Conservation (phyloP, 2,113 vertebrate species). For the rabbit (Oryctolagus cuniculus) region mOryCun1.1 NC_091433.1:13930501-13931000, state of each 20-base stretch:
- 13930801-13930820: not conserved
- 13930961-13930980: slow-evolving; percentile 26
- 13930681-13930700: too few species aligned
- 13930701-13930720: too few species aligned
- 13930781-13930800: not conserved
- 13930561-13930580: not conserved
- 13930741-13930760: not conserved
- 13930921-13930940: not conserved
- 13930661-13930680: slow-evolving; percentile 7
- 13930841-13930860: not conserved
- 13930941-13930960: not conserved
- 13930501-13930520: not conserved
- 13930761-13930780: not conserved
- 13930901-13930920: slow-evolving; percentile 10
- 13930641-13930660: not conserved
- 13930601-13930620: slow-evolving; percentile 7
- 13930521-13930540: not conserved
- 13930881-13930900: not conserved
- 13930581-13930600: not conserved
- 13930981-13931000: slow-evolving; percentile 15
- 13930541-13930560: not conserved
- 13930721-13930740: too few species aligned
- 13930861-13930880: not conserved
- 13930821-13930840: not conserved
- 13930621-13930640: not conserved